Evolutionary conservation across 1,140 invertebrate genomes (phyloP).

Genomic region (Alviniconcha marisindica): DNA sequence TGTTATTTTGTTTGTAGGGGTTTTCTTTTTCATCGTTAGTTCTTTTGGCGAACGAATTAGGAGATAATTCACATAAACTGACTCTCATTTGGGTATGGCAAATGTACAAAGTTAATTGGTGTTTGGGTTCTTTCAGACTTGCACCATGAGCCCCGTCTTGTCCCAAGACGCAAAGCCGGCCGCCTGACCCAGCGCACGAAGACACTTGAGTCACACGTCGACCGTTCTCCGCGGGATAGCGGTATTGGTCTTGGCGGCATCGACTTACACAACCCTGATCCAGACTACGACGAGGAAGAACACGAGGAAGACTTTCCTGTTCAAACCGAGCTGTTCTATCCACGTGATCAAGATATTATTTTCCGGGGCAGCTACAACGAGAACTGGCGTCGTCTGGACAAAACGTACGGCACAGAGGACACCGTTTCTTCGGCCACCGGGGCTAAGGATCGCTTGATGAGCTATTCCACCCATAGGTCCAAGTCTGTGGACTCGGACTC

Average conservation of each 20-base stretch:
- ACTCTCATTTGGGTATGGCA: too few relatives aligned
- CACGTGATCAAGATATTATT: slow-evolving; percentile 45
- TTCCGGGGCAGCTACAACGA: slow-evolving; percentile 40
- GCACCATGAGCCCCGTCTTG: neutral
- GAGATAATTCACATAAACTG: too few relatives aligned
- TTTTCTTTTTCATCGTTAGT: too few relatives aligned
- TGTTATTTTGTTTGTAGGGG: too few relatives aligned
- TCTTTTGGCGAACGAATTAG: too few relatives aligned
- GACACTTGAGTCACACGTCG: slow-evolving; percentile 2
- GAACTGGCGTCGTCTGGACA: slow-evolving; percentile 24
- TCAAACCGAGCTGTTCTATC: slow-evolving; percentile 34
- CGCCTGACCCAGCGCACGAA: slow-evolving; percentile 20
- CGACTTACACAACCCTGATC: neutral
- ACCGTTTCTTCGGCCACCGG: neutral
- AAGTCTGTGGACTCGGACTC: neutral
- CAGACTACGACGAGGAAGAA: slow-evolving; percentile 7
- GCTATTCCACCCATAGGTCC: neutral
- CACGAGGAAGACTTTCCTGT: neutral
- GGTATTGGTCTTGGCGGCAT: slow-evolving; percentile 22
- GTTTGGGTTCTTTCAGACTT: neutral
- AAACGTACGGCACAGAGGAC: neutral
- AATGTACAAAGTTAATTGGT: too few relatives aligned
- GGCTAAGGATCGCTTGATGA: neutral
- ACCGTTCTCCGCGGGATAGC: slow-evolving; percentile 25
- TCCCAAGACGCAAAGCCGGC: neutral